Percentiles rank a stretch among this genome's conserved stretches.
phyloP scores from a whole-genome alignment of 2,797 vertebrate species.

The Aldrovandia affinis region DNA sequence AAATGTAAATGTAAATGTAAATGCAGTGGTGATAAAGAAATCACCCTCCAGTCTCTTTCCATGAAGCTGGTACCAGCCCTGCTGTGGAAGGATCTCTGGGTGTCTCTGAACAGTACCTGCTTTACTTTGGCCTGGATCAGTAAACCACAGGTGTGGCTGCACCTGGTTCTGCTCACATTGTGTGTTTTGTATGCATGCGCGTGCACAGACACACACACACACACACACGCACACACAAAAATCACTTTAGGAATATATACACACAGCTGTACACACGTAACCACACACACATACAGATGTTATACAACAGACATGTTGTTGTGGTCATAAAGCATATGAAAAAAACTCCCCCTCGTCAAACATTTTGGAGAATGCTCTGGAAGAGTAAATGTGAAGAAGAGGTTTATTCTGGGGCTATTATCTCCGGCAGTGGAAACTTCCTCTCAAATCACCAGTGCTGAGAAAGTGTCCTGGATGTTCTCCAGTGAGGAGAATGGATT shows the following conservation, averaged over 20 bases:
- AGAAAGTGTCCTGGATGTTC: background rate
- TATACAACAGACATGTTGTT: background rate
- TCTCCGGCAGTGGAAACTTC: background rate
- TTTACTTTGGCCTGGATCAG: too few relatives aligned
- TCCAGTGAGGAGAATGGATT: slow-evolving; percentile 14
- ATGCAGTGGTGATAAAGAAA: too few relatives aligned
- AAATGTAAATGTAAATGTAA: too few relatives aligned
- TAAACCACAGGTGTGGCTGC: too few relatives aligned
- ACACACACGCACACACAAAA: background rate
- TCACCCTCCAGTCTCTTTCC: too few relatives aligned
- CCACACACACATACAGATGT: background rate
- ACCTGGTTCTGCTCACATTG: too few relatives aligned
- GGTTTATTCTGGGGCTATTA: slow-evolving; percentile 1
- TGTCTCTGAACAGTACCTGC: too few relatives aligned
- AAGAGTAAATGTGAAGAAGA: background rate
- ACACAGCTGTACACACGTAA: background rate
- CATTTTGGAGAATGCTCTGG: background rate
- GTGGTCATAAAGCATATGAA: background rate
- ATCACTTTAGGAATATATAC: background rate
- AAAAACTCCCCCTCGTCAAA: background rate
- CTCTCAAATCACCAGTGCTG: background rate
- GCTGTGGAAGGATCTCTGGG: too few relatives aligned
- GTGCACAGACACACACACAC: too few relatives aligned
- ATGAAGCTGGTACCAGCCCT: too few relatives aligned
- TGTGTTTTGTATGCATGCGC: background rate